Evolutionary conservation across 1,140 invertebrate species (phyloP), one percentile per base, ranked within the genome.

Genomic region (Harpegnathos saltator): DNA sequence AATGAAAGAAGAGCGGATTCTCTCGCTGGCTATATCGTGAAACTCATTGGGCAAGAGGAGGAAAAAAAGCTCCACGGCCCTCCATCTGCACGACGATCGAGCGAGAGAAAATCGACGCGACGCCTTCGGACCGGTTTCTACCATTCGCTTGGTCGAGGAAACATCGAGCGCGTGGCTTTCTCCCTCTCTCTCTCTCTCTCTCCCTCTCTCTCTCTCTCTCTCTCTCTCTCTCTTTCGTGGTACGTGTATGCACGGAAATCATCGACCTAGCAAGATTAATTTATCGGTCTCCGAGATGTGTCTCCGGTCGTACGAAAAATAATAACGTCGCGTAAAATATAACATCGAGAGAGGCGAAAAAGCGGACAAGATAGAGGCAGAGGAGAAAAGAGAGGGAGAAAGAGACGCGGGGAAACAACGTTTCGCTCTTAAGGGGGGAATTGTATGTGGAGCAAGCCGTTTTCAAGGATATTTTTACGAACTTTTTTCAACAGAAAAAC

Each of bases 261-360:
- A 19, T 19, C 19, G 44, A 3, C 69, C 69, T 44, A 58, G 68
- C 22, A 24, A 58, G 59, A 69, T 71, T 80, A 58, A 80, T 80
- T 80, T 59, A 80, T 52, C 65, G 54, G 7, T 44, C 3, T 44
- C 38, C 17, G 26, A 44, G 69, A 58, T 44, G 63, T 22, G 63
- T 22, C 3, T 69, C 4, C 38, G 38, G 9, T 4, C 33, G 33
- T 58, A 44, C 75, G 65, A 48, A 80, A 80, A 80, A 80, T 71
- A 69, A 71, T 58, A 69, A 80, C 22, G 24, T n/a, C 9, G 4
- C n/a, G 9, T 69, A 58, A 58, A 69, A 33, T 38, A 26, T 29
- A 69, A 44, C 7, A 44, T 48, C 61, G 26, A 52, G 19, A 17
- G 50, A 14, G 19, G 1, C 7, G 5, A 24, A 56, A 71, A n/a